Conservation (phyloP, 2,888 invertebrate species). For the Baccha elongata region DNA sequence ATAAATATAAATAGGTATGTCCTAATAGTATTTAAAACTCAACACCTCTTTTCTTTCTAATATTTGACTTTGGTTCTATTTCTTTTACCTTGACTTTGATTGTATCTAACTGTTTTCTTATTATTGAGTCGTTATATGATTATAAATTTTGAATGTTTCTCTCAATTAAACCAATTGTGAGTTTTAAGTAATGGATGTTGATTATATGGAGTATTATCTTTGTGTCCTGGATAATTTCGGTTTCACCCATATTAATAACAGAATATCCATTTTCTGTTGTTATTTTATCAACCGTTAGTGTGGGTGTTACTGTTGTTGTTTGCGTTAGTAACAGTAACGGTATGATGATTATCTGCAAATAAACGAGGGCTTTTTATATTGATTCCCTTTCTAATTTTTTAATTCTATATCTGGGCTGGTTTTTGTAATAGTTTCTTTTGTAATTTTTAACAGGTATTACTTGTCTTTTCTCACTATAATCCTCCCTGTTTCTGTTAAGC, state of each 20-base stretch:
- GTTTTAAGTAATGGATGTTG: slow-evolving; percentile 1
- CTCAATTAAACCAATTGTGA: neutral
- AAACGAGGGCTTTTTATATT: neutral
- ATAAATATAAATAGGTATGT: too few species aligned
- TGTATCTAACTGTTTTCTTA: neutral
- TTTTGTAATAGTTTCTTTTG: slow-evolving; percentile 1
- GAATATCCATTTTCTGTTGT: slow-evolving; percentile 15
- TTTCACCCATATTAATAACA: too few species aligned
- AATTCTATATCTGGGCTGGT: slow-evolving; percentile 1
- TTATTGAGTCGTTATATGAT: neutral
- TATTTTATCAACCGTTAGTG: slow-evolving; percentile 6
- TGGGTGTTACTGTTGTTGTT: neutral
- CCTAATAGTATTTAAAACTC: too few species aligned
- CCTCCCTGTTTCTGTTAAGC: too few species aligned
- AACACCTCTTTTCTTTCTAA: neutral
- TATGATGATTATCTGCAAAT: neutral
- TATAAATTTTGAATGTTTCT: neutral
- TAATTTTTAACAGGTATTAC: slow-evolving; percentile 2
- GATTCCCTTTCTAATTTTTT: slow-evolving; percentile 12
- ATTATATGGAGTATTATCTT: too few species aligned
- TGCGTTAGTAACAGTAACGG: neutral
- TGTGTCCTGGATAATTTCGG: too few species aligned
- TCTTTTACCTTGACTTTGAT: neutral
- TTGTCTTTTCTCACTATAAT: slow-evolving; percentile 6
- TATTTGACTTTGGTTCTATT: neutral